Evolutionary conservation across 2,113 vertebrate genomes (phyloP), one percentile per base, ranked within the genome.

Genomic region (Bubalus kerabau): DNA sequence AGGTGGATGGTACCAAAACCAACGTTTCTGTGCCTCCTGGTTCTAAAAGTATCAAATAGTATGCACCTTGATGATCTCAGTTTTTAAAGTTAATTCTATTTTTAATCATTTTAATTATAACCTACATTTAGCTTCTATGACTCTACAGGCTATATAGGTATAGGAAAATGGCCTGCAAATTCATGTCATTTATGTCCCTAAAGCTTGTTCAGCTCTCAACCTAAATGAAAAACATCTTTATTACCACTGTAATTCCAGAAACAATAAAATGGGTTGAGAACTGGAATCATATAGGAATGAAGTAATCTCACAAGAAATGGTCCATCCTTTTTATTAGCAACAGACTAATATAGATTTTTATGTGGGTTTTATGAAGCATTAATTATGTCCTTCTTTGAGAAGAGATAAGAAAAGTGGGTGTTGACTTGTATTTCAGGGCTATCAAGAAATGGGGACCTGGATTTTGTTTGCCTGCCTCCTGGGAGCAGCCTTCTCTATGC

Each of bases 391-490:
- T 59, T 36, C n/a, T 64, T 40, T 92, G 23, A 64, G 67, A 95
- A 91, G 60, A 71, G 16, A 36, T 90, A 93, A 95, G 88, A 60
- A 95, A 54, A 95, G n/a, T 7, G 12, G 59, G 7, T 96, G 28
- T 91, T 87, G n/a, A 57, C 54, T 91, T 96, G 28, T 92, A 40
- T 95, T 97, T 85, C 32, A 98, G 92, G 94, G 43, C 32, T 23
- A 60, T n/a, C 94, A 87, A 97, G 98, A 98, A 84, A 98, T 43
- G 76, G 87, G 93, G 83, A 89, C 52, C 95, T 98, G 94, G 97
- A 98, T 96, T 93, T 87, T 98, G 92, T 96, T 96, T 88, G 97
- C 94, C 78, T 98, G 98, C 76, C 97, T 98, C n/a, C 84, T 95
- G 91, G 90, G 94, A 96, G 91, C 95, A 98, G 97, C 40, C 9